A percentile compares a stretch with the other conserved stretches of the same genome.
These are phyloP conservation scores for Myotis lucifugus DNA, from an alignment of 2,113 vertebrate species.

Conservation along the genomic window DNA sequence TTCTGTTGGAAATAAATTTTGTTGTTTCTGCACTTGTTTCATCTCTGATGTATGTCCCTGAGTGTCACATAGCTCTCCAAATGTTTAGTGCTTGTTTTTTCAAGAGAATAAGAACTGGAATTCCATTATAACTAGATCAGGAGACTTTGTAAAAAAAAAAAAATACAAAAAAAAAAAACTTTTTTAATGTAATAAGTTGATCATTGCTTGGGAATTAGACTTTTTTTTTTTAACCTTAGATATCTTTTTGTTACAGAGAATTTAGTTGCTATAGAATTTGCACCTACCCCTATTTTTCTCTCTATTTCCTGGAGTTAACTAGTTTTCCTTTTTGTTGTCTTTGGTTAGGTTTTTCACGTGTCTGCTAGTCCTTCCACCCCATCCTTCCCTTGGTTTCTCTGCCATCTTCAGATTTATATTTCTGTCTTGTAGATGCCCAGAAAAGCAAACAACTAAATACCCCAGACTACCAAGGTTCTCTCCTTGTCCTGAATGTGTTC, in stretches of 20 bases:
- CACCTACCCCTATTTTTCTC: neutral
- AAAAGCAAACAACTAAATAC: neutral
- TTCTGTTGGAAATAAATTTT: slow-evolving; percentile 14
- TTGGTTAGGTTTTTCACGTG: neutral
- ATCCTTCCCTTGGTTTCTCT: neutral
- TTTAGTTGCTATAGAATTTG: neutral
- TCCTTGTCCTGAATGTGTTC: neutral
- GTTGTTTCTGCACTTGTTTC: slow-evolving; percentile 18
- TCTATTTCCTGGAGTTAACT: neutral
- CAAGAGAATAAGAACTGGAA: neutral
- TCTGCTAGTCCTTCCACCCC: neutral
- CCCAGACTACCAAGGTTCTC: neutral
- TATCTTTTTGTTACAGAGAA: neutral
- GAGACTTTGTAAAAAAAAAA: neutral
- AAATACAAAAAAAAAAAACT: too few species aligned
- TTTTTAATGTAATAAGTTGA: neutral
- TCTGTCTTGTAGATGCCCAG: neutral
- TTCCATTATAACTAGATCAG: neutral
- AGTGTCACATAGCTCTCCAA: neutral
- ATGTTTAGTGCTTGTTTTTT: neutral
- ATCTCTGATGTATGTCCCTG: neutral
- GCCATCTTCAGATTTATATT: neutral
- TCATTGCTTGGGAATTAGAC: neutral
- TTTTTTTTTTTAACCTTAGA: neutral
- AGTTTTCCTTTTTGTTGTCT: neutral